These are phyloP conservation scores for Enteromius treurensis DNA, from an alignment of 2,797 vertebrate genomes.

Conservation along the genomic window DNA sequence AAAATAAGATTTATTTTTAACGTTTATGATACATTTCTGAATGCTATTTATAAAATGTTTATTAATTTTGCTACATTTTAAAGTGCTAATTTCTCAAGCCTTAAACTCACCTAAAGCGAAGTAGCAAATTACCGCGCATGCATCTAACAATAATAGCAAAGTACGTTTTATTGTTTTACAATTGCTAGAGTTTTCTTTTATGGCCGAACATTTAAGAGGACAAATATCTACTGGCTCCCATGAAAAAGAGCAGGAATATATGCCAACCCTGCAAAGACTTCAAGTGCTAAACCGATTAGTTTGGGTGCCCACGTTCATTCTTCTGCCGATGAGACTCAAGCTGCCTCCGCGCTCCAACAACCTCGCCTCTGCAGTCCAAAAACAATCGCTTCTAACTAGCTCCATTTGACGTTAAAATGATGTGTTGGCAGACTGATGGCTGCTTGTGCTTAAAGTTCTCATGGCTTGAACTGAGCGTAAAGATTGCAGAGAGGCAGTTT, in stretches of 20 bases:
- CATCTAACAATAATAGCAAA: background rate
- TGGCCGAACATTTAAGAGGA: background rate
- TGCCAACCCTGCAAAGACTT: slow-evolving; percentile 31
- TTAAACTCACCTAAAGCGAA: background rate
- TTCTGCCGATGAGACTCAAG: background rate
- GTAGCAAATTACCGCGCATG: background rate
- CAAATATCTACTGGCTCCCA: background rate
- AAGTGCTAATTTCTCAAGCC: background rate
- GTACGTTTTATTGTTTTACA: background rate
- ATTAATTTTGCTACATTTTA: background rate
- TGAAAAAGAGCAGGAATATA: background rate
- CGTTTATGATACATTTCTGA: background rate
- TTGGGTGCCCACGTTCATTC: slow-evolving; percentile 31
- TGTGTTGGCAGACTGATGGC: background rate
- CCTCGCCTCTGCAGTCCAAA: background rate
- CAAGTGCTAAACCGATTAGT: slow-evolving; percentile 42
- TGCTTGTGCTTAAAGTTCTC: slow-evolving; percentile 9
- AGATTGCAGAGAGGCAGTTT: background rate
- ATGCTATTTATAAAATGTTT: background rate
- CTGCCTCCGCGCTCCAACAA: slow-evolving; percentile 11
- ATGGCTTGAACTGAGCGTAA: background rate
- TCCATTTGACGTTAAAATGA: background rate
- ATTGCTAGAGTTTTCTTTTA: background rate
- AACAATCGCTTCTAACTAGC: background rate
- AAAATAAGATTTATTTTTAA: slow-evolving; percentile 22